Evolutionary conservation across 2,113 vertebrate genomes (phyloP).

Genomic region (Eulemur macaco): DNA sequence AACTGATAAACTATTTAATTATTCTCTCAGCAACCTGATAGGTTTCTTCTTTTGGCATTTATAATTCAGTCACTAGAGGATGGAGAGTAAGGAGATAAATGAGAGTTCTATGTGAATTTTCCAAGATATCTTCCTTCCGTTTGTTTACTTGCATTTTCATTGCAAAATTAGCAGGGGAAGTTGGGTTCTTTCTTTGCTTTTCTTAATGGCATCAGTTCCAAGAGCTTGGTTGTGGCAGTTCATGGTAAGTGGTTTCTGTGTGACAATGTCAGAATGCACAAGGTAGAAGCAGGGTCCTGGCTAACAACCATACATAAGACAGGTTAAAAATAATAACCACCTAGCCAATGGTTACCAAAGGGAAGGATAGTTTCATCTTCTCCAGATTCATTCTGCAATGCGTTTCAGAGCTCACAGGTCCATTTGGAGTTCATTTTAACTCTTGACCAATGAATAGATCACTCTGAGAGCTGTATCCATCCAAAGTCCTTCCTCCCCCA

Average conservation of each 20-base stretch:
- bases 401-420: slow-evolving; percentile 54
- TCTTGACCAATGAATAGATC: slow-evolving; percentile 63
- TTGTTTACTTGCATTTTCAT: slow-evolving; percentile 74
- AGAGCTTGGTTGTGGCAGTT: slow-evolving; percentile 60
- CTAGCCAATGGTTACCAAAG: slow-evolving; percentile 38
- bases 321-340: neutral
- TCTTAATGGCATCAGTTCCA: slow-evolving; percentile 51
- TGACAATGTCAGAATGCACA: neutral
- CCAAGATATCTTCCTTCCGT: slow-evolving; percentile 46
- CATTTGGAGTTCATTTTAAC: slow-evolving; percentile 63
- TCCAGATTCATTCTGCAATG: neutral
- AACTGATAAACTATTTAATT: slow-evolving; percentile 10
- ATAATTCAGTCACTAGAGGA: slow-evolving; percentile 48
- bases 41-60: slow-evolving; percentile 56
- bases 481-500: slow-evolving; percentile 74
- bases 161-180: slow-evolving; percentile 66
- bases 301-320: slow-evolving; percentile 50
- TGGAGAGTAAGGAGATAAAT: slow-evolving; percentile 36
- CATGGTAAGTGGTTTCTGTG: slow-evolving; percentile 66
- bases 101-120: slow-evolving; percentile 4
- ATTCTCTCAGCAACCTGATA: slow-evolving; percentile 70
- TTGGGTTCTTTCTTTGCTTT: slow-evolving; percentile 63
- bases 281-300: neutral
- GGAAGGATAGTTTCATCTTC: slow-evolving; percentile 56
- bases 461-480: slow-evolving; percentile 65